Base-by-base conservation (phyloP, 2,797 vertebrate species). In the Trachurus trachurus region DNA sequence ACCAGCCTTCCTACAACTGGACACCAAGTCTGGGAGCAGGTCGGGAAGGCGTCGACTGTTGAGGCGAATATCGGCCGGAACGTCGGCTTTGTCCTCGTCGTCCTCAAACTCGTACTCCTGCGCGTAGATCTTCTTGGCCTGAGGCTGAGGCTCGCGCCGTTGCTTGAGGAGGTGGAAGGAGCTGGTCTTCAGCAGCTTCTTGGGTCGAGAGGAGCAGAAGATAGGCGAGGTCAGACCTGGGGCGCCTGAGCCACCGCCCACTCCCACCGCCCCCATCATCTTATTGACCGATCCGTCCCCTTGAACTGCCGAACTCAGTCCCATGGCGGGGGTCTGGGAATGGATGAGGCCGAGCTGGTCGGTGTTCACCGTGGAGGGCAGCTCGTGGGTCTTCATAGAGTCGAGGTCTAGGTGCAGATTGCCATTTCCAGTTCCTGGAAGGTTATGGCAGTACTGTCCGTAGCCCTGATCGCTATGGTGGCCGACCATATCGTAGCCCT, bases 101-200 rank as follows among this genome's bases (percentile, higher is more conserved):
- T 97, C 97, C 74, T 97, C 95, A 66, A 98, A 98, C 78, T 98
- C 97, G 0, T 98, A 98, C 67, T 98, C 97, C 83, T 97, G 97
- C 3, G 96, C 97, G 1, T 97, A 98, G 47, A 93, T 96, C 67
- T 98, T 98, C 80, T 98, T 98, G 57, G 88, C 66, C 71, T 89
- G 92, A 4, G 90, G 79, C 49, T 92, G 95, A 1, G 97, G 95
- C 0, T 97, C 97, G 22, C 95, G 95, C 0, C 96, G 92, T 70
- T 97, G 97, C 74, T 97, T 97, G 0, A 99, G 95, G 60, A 98
- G 90, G 72, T 97, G 97, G 79, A 98, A 98, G 0, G 97, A 98
- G 0, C 97, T 98, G 0, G 97, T 98, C 80, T 98, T 98, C 2
- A 98, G 93, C 45, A 97, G 95, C 81, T 98, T 99, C 73, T 98